Conservation (phyloP, 2,113 vertebrate species). For the Anarrhichthys ocellatus region DNA sequence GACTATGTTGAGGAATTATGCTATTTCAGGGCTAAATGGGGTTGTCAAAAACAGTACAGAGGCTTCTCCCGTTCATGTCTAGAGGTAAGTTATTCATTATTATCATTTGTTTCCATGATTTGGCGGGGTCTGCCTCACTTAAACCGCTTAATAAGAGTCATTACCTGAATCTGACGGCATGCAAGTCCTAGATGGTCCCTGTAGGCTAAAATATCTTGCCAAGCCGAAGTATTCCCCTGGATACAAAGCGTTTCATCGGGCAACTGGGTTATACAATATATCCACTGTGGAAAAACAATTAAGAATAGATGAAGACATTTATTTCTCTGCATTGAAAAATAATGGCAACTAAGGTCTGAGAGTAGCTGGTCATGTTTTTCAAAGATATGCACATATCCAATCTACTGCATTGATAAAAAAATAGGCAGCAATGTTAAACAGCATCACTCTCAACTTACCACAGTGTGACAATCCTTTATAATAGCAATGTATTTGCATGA, state of each 20-base stretch:
- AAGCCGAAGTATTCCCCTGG: slow-evolving; percentile 19
- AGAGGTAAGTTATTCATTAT: slow-evolving; percentile 15
- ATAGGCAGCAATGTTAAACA: neutral
- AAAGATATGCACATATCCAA: neutral
- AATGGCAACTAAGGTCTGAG: neutral
- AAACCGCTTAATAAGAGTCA: slow-evolving; percentile 29
- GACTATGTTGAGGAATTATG: slow-evolving; percentile 25
- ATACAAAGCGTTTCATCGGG: slow-evolving; percentile 32
- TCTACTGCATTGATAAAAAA: neutral
- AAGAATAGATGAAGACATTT: slow-evolving; percentile 10
- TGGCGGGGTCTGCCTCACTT: slow-evolving; percentile 6
- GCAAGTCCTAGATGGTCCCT: slow-evolving; percentile 18
- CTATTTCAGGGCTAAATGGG: slow-evolving; percentile 26
- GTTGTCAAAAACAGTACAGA: slow-evolving; percentile 10
- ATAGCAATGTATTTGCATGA: slow-evolving; percentile 13
- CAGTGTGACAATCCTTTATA: neutral
- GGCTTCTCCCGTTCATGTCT: neutral
- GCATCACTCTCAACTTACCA: neutral
- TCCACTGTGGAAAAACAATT: slow-evolving; percentile 15
- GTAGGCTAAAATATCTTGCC: slow-evolving; percentile 33
- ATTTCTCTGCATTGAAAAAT: slow-evolving; percentile 7
- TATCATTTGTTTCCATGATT: slow-evolving; percentile 25
- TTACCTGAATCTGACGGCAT: slow-evolving; percentile 51
- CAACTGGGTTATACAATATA: neutral
- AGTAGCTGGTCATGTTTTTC: neutral